These are phyloP conservation scores for Heliothis subflexa DNA, from an alignment of 1,140 invertebrate genomes.

Conservation along the genomic window DNA sequence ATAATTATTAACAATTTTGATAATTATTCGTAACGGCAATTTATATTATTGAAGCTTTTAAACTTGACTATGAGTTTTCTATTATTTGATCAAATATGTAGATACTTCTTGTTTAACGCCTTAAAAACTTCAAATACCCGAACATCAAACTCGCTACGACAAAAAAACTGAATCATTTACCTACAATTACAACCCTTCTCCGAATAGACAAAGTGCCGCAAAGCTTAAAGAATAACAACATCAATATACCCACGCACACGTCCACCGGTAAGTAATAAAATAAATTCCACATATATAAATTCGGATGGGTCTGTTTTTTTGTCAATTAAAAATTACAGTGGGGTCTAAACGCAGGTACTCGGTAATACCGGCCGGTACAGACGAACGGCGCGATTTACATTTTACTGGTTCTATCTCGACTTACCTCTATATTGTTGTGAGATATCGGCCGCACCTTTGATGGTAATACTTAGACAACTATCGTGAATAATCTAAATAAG, in stretches of 20 bases:
- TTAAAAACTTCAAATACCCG: neutral
- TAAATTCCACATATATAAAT: constrained; percentile 80
- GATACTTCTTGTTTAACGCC: too few relatives aligned
- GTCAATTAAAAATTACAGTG: constrained; percentile 82
- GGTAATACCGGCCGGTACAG: constrained; percentile 55
- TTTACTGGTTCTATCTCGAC: constrained; percentile 5
- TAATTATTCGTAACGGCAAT: too few relatives aligned
- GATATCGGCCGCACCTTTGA: constrained; percentile 24
- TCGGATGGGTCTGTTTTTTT: constrained; percentile 76
- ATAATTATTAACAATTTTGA: too few relatives aligned
- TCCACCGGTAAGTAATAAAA: constrained; percentile 73
- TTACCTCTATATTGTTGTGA: constrained; percentile 35
- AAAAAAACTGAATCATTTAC: neutral
- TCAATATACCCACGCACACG: constrained; percentile 60
- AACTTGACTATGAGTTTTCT: too few relatives aligned
- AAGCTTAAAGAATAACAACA: constrained; percentile 35
- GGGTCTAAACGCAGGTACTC: constrained; percentile 73
- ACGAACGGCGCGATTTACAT: constrained; percentile 8
- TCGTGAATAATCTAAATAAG: neutral
- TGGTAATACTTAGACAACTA: constrained; percentile 1
- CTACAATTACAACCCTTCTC: constrained; percentile 38
- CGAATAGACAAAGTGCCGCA: constrained; percentile 18
- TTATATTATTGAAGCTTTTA: too few relatives aligned
- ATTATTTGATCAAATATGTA: too few relatives aligned
- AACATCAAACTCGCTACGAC: too few relatives aligned